Base-by-base conservation (phyloP, 1,140 invertebrate genomes). In the Zaprionus vittiger region DNA sequence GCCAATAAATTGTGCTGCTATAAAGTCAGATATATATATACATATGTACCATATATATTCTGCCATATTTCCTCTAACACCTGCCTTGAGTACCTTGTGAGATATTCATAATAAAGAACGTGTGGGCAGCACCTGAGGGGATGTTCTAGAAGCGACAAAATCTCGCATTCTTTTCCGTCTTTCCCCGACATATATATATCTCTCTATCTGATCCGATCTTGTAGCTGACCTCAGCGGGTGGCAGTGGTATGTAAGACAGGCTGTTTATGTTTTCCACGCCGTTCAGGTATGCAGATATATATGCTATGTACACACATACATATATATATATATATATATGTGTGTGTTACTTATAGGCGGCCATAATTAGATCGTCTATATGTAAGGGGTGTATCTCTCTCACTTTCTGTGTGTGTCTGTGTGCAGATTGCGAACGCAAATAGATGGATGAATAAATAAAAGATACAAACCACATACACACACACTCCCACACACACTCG, bases 141-240 rank as follows among this genome's bases (percentile, higher is more conserved):
- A 41, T 41, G 38, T 49, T 49, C 44, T 17, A 49, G 44, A 20
- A 49, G 47, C 47, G 47, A 49, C 47, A 49, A 22, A 22, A 20
- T 44, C 34, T 0, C 34, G 34, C 34, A 38, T 38, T 38, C 37
- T 38, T 38, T 47, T 47, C 41, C 41, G 41, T 17, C 41, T 17
- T 47, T 0, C n/a, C 41, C 7, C n/a, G 41, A 0, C 0, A 17
- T 17, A 47, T 11, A 47, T 11, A 17, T 47, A 47, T 47, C n/a
- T 47, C 41, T 47, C 41, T 9, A 47, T 17, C 41, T 17, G 41
- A 47, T 47, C n/a, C 15, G 37, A 38, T 38, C 41, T 3, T 47
- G 41, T 63, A 59, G 52, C 31, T 73, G 82, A 90, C 86, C 85
- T 90, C 86, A 87, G 76, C 81, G 77, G 57, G 76, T 61, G 75